Base-by-base conservation (phyloP, 2,797 vertebrate genomes). In the Sparus aurata region DNA sequence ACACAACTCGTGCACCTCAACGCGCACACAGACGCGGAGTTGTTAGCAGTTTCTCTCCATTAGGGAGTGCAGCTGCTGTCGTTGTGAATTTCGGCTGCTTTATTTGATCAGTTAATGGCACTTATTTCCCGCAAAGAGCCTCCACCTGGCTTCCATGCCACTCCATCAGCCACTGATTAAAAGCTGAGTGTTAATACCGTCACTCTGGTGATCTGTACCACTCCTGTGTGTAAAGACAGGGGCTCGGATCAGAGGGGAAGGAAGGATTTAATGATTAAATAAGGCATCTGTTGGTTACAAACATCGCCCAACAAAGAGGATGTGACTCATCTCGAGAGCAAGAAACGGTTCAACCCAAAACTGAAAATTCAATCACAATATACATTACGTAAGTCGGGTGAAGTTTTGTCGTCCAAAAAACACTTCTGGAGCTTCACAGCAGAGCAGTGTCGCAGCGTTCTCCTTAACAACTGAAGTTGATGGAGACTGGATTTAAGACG, bases 41-140 rank as follows among this genome's bases (percentile, higher is more conserved):
- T 79, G 78, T 87, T 76, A 80, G 38, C 76, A 67, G 73, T 70
- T 79, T 73, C 75, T 74, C 62, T 77, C 64, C 73, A 74, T 89
- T 80, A 79, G 60, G 72, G 78, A 82, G 69, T 59, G 57, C 85
- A 91, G 88, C 87, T 91, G 87, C 83, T 77, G 73, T 53, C 58
- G 62, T 81, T 3, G 61, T 61, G 69, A 69, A 64, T 86, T 87
- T 87, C 27, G 17, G 60, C 50, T 81, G 69, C 89, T 86, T 89
- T 78, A 86, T 69, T 83, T 73, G 83, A 86, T 86, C 84, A 84
- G 80, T 88, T 91, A 87, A 93, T 92, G 80, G 85, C 85, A 66
- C 75, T 89, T 85, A 87, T 89, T 87, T 85, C 53, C 78, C 77
- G 61, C 77, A 69, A 83, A 84, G 80, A 84, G 85, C 66, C 75